Conservation (phyloP, 2,888 invertebrate species). For the Drosophila prostipennis region DNA sequence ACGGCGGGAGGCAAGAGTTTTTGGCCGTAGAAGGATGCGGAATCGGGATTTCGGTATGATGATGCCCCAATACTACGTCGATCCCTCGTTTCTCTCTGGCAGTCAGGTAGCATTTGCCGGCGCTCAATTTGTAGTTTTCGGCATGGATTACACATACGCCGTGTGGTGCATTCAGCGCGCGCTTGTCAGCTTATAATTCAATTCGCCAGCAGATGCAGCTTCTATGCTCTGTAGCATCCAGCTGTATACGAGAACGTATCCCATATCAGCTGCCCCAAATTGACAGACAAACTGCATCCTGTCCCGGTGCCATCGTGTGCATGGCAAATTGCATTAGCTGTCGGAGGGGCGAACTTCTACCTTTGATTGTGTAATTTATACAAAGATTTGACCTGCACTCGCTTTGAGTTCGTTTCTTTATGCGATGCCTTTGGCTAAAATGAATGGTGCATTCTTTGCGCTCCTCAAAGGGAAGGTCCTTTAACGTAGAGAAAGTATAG, state of each 20-base stretch:
- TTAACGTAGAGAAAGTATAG: not conserved
- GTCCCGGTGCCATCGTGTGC: slow-evolving; percentile 18
- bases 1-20: slow-evolving; percentile 31
- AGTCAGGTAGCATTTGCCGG: slow-evolving; percentile 63
- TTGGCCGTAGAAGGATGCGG: slow-evolving; percentile 9
- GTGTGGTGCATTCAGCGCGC: slow-evolving; percentile 39
- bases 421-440: slow-evolving; percentile 10
- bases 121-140: slow-evolving; percentile 70
- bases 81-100: slow-evolving; percentile 4
- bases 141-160: slow-evolving; percentile 61
- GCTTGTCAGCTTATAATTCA: slow-evolving; percentile 62
- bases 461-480: slow-evolving; percentile 10
- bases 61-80: slow-evolving; percentile 6
- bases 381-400: slow-evolving; percentile 38
- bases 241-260: slow-evolving; percentile 4
- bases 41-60: slow-evolving; percentile 5
- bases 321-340: slow-evolving; percentile 72
- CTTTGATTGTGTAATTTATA: slow-evolving; percentile 37
- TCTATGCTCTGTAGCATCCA: slow-evolving; percentile 24
- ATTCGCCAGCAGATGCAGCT: slow-evolving; percentile 43
- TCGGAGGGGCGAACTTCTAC: slow-evolving; percentile 25
- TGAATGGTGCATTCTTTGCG: slow-evolving; percentile 5
- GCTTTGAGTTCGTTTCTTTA: slow-evolving; percentile 21
- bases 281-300: slow-evolving; percentile 33
- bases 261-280: slow-evolving; percentile 33